Evolutionary conservation across 2,113 vertebrate genomes (phyloP).

Genomic region (Limanda limanda): DNA sequence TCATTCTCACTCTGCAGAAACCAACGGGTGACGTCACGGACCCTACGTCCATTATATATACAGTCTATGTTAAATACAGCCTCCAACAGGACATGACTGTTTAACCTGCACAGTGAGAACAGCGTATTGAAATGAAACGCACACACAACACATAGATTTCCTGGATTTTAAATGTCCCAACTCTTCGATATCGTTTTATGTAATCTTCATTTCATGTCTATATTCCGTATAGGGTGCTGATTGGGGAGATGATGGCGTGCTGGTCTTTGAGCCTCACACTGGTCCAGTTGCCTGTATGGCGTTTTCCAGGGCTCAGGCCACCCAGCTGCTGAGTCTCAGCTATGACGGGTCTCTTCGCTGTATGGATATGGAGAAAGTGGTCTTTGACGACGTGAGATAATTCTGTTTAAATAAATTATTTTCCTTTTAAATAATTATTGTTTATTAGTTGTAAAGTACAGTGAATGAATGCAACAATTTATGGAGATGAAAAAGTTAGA

Average conservation of each 20-base stretch:
- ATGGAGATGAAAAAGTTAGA: too few relatives aligned
- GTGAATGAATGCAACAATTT: too few relatives aligned
- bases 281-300: constrained; percentile 80
- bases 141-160: neutral
- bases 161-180: too few relatives aligned
- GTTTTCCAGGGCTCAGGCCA: constrained; percentile 83
- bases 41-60: too few relatives aligned
- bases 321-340: constrained; percentile 89
- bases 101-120: too few relatives aligned
- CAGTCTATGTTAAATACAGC: neutral
- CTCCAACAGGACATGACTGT: too few relatives aligned
- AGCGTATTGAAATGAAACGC: neutral
- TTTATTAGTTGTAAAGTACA: neutral
- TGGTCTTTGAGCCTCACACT: constrained; percentile 83
- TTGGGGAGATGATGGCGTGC: constrained; percentile 77
- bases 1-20: too few relatives aligned
- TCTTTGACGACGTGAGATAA: constrained; percentile 88
- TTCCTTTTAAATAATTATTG: neutral
- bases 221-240: constrained; percentile 73
- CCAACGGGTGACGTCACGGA: too few relatives aligned
- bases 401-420: neutral
- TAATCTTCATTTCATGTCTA: neutral
- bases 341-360: constrained; percentile 85
- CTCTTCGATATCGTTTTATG: too few relatives aligned
- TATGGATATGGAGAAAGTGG: constrained; percentile 84